Evolutionary conservation across 2,888 invertebrate species (phyloP), one percentile per base, ranked within the genome.

Genomic region (Nudaria mundana): DNA sequence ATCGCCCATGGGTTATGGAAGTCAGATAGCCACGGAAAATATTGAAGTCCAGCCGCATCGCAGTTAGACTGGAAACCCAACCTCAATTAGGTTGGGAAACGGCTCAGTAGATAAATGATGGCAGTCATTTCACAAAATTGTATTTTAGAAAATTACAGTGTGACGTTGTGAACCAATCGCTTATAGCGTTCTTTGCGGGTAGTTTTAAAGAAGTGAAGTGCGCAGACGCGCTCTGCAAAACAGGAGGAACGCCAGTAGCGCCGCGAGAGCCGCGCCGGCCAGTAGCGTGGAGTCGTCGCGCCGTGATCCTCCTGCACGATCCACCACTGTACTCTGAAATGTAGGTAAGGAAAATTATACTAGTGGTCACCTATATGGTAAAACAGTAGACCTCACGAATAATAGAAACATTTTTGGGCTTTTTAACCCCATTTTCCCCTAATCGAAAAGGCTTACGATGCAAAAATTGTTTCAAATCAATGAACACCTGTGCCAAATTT

Each of bases 251-350:
- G 87, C 88, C 35, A 88, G 56, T 13, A 88, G 46, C 0, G 85
- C 87, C 0, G 87, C 88, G 3, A 87, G 53, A 1, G 87, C 87
- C 14, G 88, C 88, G 0, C 88, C 87, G 0, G 87, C 86, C 0
- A 88, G 61, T 6, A 87, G 61, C 1, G 86, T 73, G 2, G 75
- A 74, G 6, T 88, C 88, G 13, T 87, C 87, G 39, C 86, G 72
- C 0, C 87, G 66, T 0, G 70, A 54, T 0, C 85, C 86, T 0
- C 83, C 81, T 0, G 84, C 81, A 14, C 81, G 67, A 30, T 88
- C 87, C 15, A 87, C 81, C 3, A 87, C 86, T n/a, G 75, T 68
- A 47, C 87, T 87, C 87, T 88, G 66, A 8, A 77, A 76, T 29
- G 7, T 18, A 1, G 16, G 10, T 18, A 18, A 18, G 18, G 5